Conservation (phyloP, 2,888 invertebrate species). For the Rhingia rostrata region DNA sequence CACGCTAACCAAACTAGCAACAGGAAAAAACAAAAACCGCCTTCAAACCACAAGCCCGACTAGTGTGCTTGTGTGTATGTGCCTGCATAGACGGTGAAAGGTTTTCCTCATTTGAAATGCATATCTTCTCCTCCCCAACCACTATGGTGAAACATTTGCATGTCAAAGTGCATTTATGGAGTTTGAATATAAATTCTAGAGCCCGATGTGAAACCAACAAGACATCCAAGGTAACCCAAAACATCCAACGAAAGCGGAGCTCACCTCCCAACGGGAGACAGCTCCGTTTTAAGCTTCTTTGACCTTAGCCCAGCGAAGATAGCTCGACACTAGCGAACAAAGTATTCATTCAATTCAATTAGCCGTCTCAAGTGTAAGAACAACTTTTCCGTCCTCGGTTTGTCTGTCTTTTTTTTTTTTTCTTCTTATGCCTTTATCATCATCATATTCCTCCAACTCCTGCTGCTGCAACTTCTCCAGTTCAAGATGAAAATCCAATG, state of each 20-base stretch:
- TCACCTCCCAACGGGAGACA: neutral
- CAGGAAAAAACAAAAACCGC: neutral
- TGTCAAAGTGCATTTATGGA: constrained; percentile 73
- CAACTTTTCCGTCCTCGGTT: constrained; percentile 3
- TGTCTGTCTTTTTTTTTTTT: neutral
- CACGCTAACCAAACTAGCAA: constrained; percentile 37
- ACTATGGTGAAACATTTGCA: constrained; percentile 54
- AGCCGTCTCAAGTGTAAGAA: constrained; percentile 41
- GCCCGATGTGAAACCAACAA: constrained; percentile 10
- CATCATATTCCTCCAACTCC: too few species aligned
- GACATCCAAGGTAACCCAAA: constrained; percentile 13
- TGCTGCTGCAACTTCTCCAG: neutral
- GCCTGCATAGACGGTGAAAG: neutral
- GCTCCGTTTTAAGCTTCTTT: constrained; percentile 37
- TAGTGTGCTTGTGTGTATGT: too few species aligned
- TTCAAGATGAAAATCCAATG: constrained; percentile 29
- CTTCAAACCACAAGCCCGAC: constrained; percentile 4
- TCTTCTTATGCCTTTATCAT: neutral
- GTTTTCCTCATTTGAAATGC: constrained; percentile 50
- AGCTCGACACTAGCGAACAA: neutral
- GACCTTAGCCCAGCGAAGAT: constrained; percentile 13
- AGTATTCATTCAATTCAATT: constrained; percentile 44
- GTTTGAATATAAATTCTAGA: constrained; percentile 57
- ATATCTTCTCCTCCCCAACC: constrained; percentile 18
- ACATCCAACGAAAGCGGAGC: constrained; percentile 24